These are phyloP conservation scores for Tyria jacobaeae DNA, from an alignment of 2,888 invertebrate genomes.

Conservation along the genomic window DNA sequence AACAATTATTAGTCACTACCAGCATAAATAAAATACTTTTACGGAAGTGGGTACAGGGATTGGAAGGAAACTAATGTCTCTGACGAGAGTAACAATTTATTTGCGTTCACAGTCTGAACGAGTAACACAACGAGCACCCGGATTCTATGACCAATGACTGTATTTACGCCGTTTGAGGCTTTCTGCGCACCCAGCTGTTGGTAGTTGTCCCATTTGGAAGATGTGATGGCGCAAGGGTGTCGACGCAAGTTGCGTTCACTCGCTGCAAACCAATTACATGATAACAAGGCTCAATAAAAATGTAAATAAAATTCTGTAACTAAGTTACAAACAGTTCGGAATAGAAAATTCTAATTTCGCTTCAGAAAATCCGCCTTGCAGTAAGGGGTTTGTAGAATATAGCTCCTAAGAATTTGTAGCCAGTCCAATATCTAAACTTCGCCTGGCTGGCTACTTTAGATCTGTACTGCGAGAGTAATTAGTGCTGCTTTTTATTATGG, in stretches of 20 bases:
- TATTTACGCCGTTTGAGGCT: too few species aligned
- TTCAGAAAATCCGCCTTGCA: background rate
- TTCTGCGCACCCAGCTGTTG: too few species aligned
- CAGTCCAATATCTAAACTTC: slow-evolving; percentile 37
- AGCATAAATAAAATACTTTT: too few species aligned
- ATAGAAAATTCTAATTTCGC: background rate
- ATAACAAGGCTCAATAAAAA: slow-evolving; percentile 2
- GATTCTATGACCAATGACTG: background rate
- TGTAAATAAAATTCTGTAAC: slow-evolving; percentile 2
- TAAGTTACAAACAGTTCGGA: background rate
- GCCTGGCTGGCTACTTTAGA: slow-evolving; percentile 30
- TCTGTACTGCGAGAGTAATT: slow-evolving; percentile 31
- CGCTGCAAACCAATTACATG: background rate
- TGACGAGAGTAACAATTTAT: too few species aligned
- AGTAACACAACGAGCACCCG: background rate
- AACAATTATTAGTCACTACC: too few species aligned
- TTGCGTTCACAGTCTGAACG: too few species aligned
- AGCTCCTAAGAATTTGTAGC: slow-evolving; percentile 11
- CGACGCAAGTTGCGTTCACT: too few species aligned
- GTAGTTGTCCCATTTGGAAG: too few species aligned
- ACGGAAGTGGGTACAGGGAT: too few species aligned
- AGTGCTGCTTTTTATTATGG: slow-evolving; percentile 29
- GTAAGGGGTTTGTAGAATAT: background rate
- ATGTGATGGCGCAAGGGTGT: too few species aligned
- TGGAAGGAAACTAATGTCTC: too few species aligned